Base-by-base conservation (phyloP, 2,888 invertebrate species). In the Drosophila nr. perissopoda region DNA sequence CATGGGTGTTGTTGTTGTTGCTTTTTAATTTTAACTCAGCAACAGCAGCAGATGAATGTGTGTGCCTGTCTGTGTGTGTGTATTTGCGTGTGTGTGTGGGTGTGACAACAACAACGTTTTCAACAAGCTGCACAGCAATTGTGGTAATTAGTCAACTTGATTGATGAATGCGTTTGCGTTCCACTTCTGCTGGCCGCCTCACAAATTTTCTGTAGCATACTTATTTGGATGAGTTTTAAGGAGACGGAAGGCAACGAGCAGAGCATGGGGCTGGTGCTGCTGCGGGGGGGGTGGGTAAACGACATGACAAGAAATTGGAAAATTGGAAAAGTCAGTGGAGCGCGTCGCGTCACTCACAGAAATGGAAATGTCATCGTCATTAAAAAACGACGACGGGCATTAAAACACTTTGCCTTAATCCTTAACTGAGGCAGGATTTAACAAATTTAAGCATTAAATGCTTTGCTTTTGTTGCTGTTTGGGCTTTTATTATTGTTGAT, bases 61-160 rank as follows among this genome's bases (percentile, higher is more conserved):
- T 51, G 10, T n/a, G 38, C 18, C 18, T 10, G 18, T 4, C 38
- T 45, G 29, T 38, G 4, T 36, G 21, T 52, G 40, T 7, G 36
- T 38, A 16, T 45, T 18, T 40, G n/a, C n/a, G 5, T 60, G 31
- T n/a, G 49, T 45, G 45, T 29, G 34, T 18, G 70, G 42, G 52
- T 34, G 70, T 71, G 56, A 56, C 27, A 48, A n/a, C 18, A 48
- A 16, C 18, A 48, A n/a, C 11, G 29, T 13, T 40, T 42, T 61
- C 31, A 68, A 61, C 61, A 52, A 62, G 49, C 69, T 52, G 69
- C 36, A 53, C 56, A 76, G 51, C 67, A 75, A 78, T 68, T 76
- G 77, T 60, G 69, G 85, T 89, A 89, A 87, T 87, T 87, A 89
- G 87, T 87, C 87, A 87, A 78, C 69, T 80, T 87, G 87, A 87